Conservation (phyloP, 1,140 invertebrate genomes). For the Drosophila nebulosa region DNA sequence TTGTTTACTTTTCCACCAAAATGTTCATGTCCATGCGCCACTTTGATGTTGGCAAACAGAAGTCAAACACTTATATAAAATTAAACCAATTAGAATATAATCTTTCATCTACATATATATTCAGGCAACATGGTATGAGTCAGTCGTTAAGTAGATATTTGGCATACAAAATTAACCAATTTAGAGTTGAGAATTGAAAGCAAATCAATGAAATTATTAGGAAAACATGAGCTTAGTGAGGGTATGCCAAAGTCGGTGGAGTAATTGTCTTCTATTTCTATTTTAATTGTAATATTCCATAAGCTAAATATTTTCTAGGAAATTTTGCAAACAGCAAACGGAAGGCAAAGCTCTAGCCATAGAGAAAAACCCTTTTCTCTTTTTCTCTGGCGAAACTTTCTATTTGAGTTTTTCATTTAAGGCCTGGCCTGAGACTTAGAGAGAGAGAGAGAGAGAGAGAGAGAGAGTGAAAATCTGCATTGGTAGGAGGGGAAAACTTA, state of each 20-base stretch:
- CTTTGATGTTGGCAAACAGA: neutral
- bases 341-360: neutral
- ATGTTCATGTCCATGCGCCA: neutral
- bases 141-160: too few relatives aligned
- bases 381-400: constrained; percentile 43
- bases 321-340: neutral
- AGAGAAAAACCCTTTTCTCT: neutral
- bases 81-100: neutral
- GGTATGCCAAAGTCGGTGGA: neutral
- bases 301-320: neutral
- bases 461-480: neutral
- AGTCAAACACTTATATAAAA: neutral
- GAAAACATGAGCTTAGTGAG: too few relatives aligned
- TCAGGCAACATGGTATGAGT: too few relatives aligned
- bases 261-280: neutral
- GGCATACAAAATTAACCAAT: too few relatives aligned
- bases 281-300: neutral
- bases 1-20: constrained; percentile 7
- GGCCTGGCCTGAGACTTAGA: constrained; percentile 3
- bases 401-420: constrained; percentile 74
- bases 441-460: neutral
- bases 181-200: too few relatives aligned
- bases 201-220: too few relatives aligned
- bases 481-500: neutral
- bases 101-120: too few relatives aligned